Conservation (phyloP, 2,888 invertebrate genomes). For the Resseliella maxima region DNA sequence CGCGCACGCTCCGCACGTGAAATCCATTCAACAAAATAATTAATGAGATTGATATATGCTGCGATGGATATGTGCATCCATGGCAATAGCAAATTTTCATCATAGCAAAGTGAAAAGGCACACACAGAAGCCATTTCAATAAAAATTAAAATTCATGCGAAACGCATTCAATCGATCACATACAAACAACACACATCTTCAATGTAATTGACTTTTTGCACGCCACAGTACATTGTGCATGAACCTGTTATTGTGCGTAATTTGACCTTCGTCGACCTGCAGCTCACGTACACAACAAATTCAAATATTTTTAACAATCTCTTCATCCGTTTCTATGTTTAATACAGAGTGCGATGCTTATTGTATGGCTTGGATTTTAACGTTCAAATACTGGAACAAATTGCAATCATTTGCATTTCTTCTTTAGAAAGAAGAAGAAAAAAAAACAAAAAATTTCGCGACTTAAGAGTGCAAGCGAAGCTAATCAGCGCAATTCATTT, state of each 20-base stretch:
- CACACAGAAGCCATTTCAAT: slow-evolving; percentile 4
- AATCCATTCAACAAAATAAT: slow-evolving; percentile 24
- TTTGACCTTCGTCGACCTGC: slow-evolving; percentile 46
- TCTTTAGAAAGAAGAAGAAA: neutral
- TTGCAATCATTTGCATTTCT: slow-evolving; percentile 19
- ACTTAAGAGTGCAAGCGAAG: neutral
- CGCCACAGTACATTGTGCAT: neutral
- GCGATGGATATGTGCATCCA: neutral
- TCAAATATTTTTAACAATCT: neutral
- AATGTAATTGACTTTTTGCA: neutral
- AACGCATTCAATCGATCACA: neutral
- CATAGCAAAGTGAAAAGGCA: neutral
- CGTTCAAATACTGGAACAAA: slow-evolving; percentile 1
- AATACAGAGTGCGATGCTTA: no score
- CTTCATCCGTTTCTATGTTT: no score
- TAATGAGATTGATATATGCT: slow-evolving; percentile 6
- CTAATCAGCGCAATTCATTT: slow-evolving; percentile 39
- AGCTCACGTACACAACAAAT: neutral
- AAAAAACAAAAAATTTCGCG: neutral
- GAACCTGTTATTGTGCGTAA: slow-evolving; percentile 51
- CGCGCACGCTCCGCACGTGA: neutral
- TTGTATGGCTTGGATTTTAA: no score
- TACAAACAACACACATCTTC: neutral
- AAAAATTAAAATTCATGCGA: slow-evolving; percentile 46
- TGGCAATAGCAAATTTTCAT: neutral